Evolutionary conservation across 2,113 vertebrate species (phyloP).

Genomic region (Dendrocopos noguchii): DNA sequence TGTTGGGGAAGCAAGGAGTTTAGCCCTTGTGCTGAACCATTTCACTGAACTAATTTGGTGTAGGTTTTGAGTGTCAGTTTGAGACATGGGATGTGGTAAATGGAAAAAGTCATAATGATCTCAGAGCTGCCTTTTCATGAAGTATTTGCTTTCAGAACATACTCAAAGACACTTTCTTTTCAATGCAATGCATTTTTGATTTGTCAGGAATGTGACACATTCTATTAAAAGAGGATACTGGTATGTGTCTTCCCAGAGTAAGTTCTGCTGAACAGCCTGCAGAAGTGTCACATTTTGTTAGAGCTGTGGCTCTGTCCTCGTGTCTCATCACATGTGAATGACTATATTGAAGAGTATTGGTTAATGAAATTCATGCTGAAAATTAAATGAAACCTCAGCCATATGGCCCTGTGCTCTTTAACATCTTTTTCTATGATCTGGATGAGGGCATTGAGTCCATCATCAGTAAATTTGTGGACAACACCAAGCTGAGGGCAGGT

Average conservation of each 20-base stretch:
- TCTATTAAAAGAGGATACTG: constrained; percentile 25
- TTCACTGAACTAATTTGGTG: neutral
- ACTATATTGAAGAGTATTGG: neutral
- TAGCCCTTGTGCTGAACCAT: too few relatives aligned
- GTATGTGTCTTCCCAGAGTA: neutral
- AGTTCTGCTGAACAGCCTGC: constrained; percentile 12
- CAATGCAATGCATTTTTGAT: constrained; percentile 22
- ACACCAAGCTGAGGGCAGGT: too few relatives aligned
- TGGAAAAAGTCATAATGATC: neutral
- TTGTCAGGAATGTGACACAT: constrained; percentile 26
- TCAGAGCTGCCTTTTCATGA: neutral
- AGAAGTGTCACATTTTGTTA: constrained; percentile 50
- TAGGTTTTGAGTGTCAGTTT: neutral
- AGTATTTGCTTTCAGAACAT: neutral
- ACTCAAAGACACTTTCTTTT: constrained; percentile 19
- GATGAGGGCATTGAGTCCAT: too few relatives aligned
- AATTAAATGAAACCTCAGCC: neutral
- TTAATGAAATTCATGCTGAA: constrained; percentile 35
- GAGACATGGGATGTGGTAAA: neutral
- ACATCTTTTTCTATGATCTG: too few relatives aligned
- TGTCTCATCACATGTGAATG: neutral
- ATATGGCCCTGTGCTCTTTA: neutral
- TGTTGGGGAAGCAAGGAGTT: too few relatives aligned
- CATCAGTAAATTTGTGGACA: too few relatives aligned
- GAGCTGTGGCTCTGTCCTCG: neutral